These are phyloP conservation scores for Ephialtes manifestator DNA, from an alignment of 2,888 invertebrate genomes.

Conservation along the genomic window DNA sequence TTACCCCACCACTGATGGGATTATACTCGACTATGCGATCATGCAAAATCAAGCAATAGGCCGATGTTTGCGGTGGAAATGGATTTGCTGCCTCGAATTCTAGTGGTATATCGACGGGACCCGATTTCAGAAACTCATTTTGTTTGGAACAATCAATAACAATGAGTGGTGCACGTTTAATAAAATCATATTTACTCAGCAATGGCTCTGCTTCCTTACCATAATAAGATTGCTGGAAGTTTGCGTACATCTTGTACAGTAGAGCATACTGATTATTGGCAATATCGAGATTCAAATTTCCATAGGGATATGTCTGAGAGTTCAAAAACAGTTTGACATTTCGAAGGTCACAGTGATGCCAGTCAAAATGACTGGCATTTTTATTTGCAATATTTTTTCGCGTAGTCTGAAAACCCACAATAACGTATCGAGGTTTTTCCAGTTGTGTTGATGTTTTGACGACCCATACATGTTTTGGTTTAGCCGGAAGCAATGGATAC, in stretches of 20 bases:
- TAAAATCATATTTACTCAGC: too few species aligned
- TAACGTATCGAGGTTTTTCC: too few species aligned
- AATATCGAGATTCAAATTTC: conserved; percentile 41
- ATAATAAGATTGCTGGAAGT: conserved; percentile 71
- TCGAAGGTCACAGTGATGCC: too few species aligned
- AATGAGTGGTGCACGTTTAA: too few species aligned
- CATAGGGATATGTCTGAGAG: conserved; percentile 10
- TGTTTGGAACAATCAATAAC: too few species aligned
- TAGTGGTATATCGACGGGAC: conserved; percentile 1
- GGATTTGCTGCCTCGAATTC: neutral
- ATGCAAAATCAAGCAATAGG: neutral
- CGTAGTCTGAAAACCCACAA: conserved; percentile 54
- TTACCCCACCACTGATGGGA: neutral
- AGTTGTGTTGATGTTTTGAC: too few species aligned
- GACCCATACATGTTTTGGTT: too few species aligned
- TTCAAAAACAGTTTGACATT: conserved; percentile 25
- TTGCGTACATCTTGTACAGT: too few species aligned
- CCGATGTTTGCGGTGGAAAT: neutral
- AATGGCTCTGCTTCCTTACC: too few species aligned
- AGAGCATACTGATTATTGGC: too few species aligned
- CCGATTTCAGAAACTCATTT: too few species aligned
- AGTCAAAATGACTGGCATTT: neutral
- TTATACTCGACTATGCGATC: neutral
- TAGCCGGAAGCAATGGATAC: too few species aligned
- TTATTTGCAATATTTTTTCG: neutral